phyloP scores from a whole-genome alignment of 2,888 invertebrate species.

The Drosophila demipolita region DNA sequence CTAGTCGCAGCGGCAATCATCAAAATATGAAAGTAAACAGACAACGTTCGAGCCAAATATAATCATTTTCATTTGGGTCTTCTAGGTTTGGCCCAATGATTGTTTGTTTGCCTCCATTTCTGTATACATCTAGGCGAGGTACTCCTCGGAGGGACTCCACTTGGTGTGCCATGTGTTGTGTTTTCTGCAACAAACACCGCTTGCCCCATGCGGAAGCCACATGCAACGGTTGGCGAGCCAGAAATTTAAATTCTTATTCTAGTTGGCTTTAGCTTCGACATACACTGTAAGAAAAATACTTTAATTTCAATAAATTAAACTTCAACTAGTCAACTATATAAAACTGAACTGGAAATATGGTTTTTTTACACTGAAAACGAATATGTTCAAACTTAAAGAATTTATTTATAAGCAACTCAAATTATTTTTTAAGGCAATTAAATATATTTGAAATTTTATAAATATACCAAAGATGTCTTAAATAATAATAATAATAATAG shows the following conservation, averaged over 20 bases:
- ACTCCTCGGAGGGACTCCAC: background rate
- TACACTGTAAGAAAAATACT: constrained; percentile 42
- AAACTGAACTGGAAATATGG: background rate
- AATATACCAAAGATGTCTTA: background rate
- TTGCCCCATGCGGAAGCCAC: constrained; percentile 7
- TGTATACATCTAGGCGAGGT: constrained; percentile 60
- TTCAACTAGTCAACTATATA: background rate
- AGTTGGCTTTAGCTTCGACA: background rate
- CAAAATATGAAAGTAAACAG: constrained; percentile 59
- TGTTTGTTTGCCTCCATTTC: constrained; percentile 53
- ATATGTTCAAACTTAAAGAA: background rate
- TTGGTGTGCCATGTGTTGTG: constrained; percentile 3
- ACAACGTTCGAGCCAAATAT: constrained; percentile 41
- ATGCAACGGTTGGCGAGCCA: constrained; percentile 32
- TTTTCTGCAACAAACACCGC: background rate
- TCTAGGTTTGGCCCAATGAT: constrained; percentile 30
- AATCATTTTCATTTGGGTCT: constrained; percentile 44
- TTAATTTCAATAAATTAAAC: background rate
- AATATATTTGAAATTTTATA: background rate
- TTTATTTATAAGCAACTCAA: background rate
- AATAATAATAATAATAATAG: background rate
- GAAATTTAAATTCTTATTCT: constrained; percentile 23
- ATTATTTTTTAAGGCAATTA: accelerated
- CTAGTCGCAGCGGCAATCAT: constrained; percentile 48
- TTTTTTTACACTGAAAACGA: background rate